Percentiles rank a stretch among this genome's conserved stretches.
Conservation (phyloP, 2,797 vertebrate genomes). For the Coregonus suidteri region DNA sequence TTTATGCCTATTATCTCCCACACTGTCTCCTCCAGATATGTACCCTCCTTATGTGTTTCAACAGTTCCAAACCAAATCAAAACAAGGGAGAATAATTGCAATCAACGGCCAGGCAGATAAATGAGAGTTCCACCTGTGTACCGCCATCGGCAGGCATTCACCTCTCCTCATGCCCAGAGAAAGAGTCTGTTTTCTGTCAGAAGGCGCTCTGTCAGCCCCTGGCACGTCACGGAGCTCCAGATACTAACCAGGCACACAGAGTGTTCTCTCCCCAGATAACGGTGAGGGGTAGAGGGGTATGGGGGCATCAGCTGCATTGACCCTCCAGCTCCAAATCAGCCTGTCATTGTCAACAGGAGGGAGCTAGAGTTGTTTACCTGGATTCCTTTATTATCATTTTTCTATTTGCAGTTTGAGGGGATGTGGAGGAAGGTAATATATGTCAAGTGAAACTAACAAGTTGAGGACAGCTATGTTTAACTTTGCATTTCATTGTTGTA, state of each 20-base stretch:
- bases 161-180: conserved; percentile 49
- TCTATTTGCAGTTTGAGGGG: background rate
- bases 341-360: conserved; percentile 13
- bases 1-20: conserved; percentile 24
- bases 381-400: conserved; percentile 9
- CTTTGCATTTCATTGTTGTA: background rate
- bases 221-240: conserved; percentile 45
- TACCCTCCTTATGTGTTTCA: conserved; percentile 42
- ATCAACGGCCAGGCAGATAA: conserved; percentile 60
- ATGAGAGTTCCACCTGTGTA: conserved; percentile 67
- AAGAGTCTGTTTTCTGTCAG: conserved; percentile 60
- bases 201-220: conserved; percentile 60
- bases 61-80: conserved; percentile 40
- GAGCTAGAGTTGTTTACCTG: conserved; percentile 5
- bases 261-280: conserved; percentile 38
- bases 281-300: conserved; percentile 11
- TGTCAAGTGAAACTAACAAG: background rate
- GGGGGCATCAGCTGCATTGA: conserved; percentile 8
- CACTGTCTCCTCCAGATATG: conserved; percentile 50
- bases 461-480: background rate
- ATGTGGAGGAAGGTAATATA: background rate
- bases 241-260: conserved; percentile 27
- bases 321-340: conserved; percentile 21
- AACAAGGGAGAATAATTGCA: conserved; percentile 60
- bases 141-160: conserved; percentile 50